Percentiles rank a stretch among this genome's conserved stretches.
phyloP scores from a whole-genome alignment of 2,797 vertebrate genomes.

The Rhynchonycteris naso region DNA sequence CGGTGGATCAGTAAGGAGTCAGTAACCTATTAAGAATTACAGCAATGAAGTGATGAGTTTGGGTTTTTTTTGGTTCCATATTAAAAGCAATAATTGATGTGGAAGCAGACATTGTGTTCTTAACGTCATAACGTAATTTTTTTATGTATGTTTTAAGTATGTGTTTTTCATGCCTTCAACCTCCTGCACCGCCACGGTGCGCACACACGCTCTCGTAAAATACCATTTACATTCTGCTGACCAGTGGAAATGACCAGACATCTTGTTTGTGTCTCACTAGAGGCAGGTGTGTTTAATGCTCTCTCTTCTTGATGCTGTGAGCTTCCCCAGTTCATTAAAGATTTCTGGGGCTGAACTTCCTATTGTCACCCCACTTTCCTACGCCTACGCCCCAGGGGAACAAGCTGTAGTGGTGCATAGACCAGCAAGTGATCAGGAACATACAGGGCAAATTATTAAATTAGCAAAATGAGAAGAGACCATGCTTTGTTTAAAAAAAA shows the following conservation, averaged over 20 bases:
- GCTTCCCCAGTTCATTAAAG: slow-evolving; percentile 34
- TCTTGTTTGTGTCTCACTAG: slow-evolving; percentile 46
- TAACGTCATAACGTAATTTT: slow-evolving; percentile 41
- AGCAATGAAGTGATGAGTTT: slow-evolving; percentile 72
- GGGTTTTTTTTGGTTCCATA: slow-evolving; percentile 9
- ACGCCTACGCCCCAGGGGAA: not conserved
- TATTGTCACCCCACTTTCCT: not conserved
- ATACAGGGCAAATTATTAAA: not conserved
- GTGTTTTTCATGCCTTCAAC: not conserved
- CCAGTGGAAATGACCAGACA: not conserved
- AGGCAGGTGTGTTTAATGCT: slow-evolving; percentile 55
- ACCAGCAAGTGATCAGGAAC: not conserved
- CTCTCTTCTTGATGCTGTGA: slow-evolving; percentile 17
- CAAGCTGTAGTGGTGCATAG: not conserved
- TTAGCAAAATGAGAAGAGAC: not conserved
- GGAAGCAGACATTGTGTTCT: slow-evolving; percentile 62
- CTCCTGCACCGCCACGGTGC: not conserved
- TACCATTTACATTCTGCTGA: slow-evolving; percentile 17
- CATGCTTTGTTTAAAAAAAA: not conserved
- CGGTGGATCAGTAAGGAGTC: slow-evolving; percentile 83
- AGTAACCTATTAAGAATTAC: slow-evolving; percentile 82
- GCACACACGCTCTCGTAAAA: not conserved
- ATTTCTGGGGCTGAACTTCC: not conserved
- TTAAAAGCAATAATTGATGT: slow-evolving; percentile 72
- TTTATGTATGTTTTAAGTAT: slow-evolving; percentile 22